Base-by-base conservation (phyloP, 2,113 vertebrate genomes). In the Calidris pygmaea region DNA sequence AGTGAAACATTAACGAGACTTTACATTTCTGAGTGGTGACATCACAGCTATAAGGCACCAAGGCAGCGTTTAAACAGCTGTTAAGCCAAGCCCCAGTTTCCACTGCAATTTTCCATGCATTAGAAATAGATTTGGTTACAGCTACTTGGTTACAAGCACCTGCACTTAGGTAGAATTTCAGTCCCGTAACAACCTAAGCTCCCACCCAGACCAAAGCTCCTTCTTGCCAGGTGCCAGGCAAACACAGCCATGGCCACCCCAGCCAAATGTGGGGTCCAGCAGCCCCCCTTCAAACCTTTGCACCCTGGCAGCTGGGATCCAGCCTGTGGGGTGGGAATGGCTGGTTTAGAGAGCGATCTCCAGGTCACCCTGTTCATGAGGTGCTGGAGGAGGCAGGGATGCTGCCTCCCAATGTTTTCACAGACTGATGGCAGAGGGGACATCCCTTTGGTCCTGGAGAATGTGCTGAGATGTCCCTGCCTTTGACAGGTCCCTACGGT, bases 161-260 rank as follows among this genome's bases (percentile, higher is more conserved):
- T 43, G 74, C 77, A 5, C 77, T 58, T 55, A 32, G 62, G 85
- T 76, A 95, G 80, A 82, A 87, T 96, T 94, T 94, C 94, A 94
- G 21, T 67, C 43, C n/a, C 0, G 0, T 24, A 47, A 75, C 84
- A 59, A 50, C 35, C 26, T 35, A 43, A 48, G 34, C n/a, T 92
- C 66, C 20, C 47, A 78, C 11, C 9, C 48, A 82, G 72, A 60
- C 10, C 71, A 87, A 79, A 76, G 66, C 43, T 47, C 9, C 34
- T 43, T 50, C 23, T 58, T 53, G 39, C 13, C 55, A 32, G 12
- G 9, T 22, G 13, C 50, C 3, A 2, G 76, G 22, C 68, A 48
- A 70, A 62, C 43, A 32, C 1, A 1, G 56, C 24, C 45, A 19
- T 0, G 3, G n/a, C 26, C 13, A 43, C 10, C 34, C 14, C 56